Base-by-base conservation (phyloP, 1,140 invertebrate genomes). In the Tenebrio molitor region DNA sequence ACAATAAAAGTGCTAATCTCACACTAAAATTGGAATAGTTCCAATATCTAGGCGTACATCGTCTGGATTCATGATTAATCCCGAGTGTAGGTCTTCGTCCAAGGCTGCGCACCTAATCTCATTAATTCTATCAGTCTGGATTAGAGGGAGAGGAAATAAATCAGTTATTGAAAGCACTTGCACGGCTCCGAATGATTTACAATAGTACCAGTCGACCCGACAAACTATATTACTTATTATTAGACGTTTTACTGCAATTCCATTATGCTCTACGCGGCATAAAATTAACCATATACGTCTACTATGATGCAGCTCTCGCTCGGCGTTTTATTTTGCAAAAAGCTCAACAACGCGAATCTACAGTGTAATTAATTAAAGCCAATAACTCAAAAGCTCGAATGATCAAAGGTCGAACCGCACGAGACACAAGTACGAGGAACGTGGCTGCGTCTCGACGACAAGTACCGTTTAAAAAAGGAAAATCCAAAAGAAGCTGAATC, bases 1-100 rank as follows among this genome's bases (percentile, higher is more conserved):
- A 42, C 19, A 39, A 39, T 65, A 65, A 65, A 65, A 65, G 25
- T 64, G 62, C 23, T 53, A 53, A 53, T 53, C 46, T 53, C 8
- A 23, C 46, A 53, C 46, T 53, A 39, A n/a, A 29, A 29, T n/a
- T 7, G 36, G 2, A 39, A 39, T 12, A 39, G 25, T 4, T 29
- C 8, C 25, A 29, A n/a, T n/a, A n/a, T n/a, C n/a, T n/a, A n/a
- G n/a, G n/a, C 25, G 25, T 29, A 29, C 8, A 8, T 29, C 25
- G 3, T 29, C 25, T 14, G 42, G 42, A 16, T 44, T 53, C 46
- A 53, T 19, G 8, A 53, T 39, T 39, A 23, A 53, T 53, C 46
- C 19, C 6, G 12, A 39, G 17, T 21, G 21, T 58, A 58, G 23
- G 50, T 29, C 50, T 58, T 58, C 50, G 21, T 58, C 23, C 10